phyloP scores from a whole-genome alignment of 2,888 invertebrate genomes.

The Drosophila ochracea region DNA sequence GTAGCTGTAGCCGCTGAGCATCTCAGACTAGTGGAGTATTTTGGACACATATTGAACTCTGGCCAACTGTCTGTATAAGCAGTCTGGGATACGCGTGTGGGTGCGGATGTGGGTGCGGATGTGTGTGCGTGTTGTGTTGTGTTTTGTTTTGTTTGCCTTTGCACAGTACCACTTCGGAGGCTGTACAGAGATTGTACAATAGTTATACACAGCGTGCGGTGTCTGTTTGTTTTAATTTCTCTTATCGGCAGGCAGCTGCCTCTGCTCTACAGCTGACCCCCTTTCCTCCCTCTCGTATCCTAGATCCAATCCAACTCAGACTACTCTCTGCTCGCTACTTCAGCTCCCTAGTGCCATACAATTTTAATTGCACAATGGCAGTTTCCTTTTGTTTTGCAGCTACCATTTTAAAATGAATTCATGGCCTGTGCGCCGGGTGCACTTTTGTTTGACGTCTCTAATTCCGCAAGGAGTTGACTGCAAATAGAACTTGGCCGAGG shows the following conservation, averaged over 20 bases:
- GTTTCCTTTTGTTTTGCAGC: slow-evolving; percentile 73
- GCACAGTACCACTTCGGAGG: slow-evolving; percentile 74
- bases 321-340: slow-evolving; percentile 16
- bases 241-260: slow-evolving; percentile 76
- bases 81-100: background rate
- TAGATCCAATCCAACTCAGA: slow-evolving; percentile 12
- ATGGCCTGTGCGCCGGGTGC: slow-evolving; percentile 64
- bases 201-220: slow-evolving; percentile 44
- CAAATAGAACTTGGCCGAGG: slow-evolving; percentile 26
- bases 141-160: slow-evolving; percentile 39
- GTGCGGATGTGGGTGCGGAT: background rate
- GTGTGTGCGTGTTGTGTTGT: slow-evolving; percentile 4
- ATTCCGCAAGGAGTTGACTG: slow-evolving; percentile 69
- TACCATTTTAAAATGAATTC: slow-evolving; percentile 80
- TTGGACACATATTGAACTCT: slow-evolving; percentile 66
- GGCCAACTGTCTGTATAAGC: slow-evolving; percentile 13
- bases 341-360: slow-evolving; percentile 75
- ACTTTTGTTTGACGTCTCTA: slow-evolving; percentile 74
- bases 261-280: slow-evolving; percentile 20
- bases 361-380: slow-evolving; percentile 81
- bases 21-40: slow-evolving; percentile 31
- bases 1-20: slow-evolving; percentile 39
- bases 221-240: slow-evolving; percentile 77
- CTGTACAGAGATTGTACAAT: slow-evolving; percentile 72
- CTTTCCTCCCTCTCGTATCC: background rate